These are phyloP conservation scores for Bubo bubo DNA, from an alignment of 2,113 vertebrate genomes.

Conservation along the genomic window DNA sequence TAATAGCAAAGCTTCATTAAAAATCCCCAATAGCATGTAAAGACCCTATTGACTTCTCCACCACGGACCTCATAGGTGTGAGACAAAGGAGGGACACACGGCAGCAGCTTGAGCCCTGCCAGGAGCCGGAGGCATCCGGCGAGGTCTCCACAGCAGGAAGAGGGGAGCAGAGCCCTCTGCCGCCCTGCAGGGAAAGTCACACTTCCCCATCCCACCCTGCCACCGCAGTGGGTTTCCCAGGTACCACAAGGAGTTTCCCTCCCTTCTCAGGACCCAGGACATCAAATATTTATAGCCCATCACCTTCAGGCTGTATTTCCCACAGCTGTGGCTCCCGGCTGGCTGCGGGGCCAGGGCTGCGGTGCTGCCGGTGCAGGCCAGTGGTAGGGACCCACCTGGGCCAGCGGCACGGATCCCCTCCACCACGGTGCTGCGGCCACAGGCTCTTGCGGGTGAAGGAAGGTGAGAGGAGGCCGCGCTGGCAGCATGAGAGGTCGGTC, in stretches of 20 bases:
- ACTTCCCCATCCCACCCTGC: neutral
- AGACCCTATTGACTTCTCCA: neutral
- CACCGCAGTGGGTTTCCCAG: rapidly evolving
- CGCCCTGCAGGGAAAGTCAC: rapidly evolving
- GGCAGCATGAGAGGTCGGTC: neutral
- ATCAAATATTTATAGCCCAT: neutral
- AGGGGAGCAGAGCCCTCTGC: neutral
- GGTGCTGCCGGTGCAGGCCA: rapidly evolving
- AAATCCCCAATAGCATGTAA: neutral
- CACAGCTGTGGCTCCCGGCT: neutral
- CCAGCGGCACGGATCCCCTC: neutral
- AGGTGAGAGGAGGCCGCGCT: rapidly evolving
- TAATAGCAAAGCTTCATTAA: neutral
- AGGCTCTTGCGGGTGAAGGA: neutral
- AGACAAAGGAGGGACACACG: rapidly evolving
- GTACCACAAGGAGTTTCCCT: neutral
- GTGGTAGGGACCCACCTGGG: rapidly evolving
- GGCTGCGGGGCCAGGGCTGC: neutral
- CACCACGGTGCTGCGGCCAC: rapidly evolving
- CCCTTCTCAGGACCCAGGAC: neutral
- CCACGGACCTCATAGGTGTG: rapidly evolving
- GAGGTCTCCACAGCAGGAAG: neutral
- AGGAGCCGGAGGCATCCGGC: neutral
- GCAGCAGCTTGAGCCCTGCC: neutral
- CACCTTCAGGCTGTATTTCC: neutral